phyloP scores from a whole-genome alignment of 1,140 invertebrate genomes.

The Trialeurodes vaporariorum region DNA sequence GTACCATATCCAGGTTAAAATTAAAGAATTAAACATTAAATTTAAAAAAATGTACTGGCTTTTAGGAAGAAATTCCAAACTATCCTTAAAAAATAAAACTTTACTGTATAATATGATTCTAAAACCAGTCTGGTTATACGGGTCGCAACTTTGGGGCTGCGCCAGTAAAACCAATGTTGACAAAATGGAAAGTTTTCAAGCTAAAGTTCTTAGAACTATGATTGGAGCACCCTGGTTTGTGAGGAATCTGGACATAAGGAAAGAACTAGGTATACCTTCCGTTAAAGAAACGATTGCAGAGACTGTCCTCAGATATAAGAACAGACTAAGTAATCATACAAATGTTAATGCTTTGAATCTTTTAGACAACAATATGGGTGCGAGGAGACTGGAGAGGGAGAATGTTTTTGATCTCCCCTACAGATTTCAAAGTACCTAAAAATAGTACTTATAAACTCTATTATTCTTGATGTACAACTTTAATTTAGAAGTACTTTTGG shows the following conservation, averaged over 20 bases:
- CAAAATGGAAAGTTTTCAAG: conserved; percentile 21
- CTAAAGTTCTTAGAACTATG: conserved; percentile 11
- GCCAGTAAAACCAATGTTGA: conserved; percentile 25
- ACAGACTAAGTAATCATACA: background rate
- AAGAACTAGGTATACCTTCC: conserved; percentile 7
- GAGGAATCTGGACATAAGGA: background rate
- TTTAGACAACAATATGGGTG: background rate
- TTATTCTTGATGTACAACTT: no score
- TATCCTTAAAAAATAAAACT: conserved; percentile 26
- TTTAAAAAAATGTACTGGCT: conserved; percentile 20
- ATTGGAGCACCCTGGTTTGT: conserved; percentile 8
- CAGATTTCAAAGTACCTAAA: no score
- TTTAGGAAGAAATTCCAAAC: conserved; percentile 18
- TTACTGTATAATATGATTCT: conserved; percentile 27
- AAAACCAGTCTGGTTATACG: conserved; percentile 30
- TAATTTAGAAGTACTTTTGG: no score
- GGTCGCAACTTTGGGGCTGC: conserved; percentile 28
- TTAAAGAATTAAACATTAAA: background rate
- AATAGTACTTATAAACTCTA: no score
- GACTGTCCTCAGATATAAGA: background rate
- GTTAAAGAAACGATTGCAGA: conserved; percentile 4
- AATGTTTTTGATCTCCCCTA: background rate
- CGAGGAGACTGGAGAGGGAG: background rate
- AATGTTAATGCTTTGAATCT: background rate
- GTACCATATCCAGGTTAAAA: conserved; percentile 5